phyloP scores from a whole-genome alignment of 2,797 vertebrate genomes.

The Rousettus madagascariensis region DNA sequence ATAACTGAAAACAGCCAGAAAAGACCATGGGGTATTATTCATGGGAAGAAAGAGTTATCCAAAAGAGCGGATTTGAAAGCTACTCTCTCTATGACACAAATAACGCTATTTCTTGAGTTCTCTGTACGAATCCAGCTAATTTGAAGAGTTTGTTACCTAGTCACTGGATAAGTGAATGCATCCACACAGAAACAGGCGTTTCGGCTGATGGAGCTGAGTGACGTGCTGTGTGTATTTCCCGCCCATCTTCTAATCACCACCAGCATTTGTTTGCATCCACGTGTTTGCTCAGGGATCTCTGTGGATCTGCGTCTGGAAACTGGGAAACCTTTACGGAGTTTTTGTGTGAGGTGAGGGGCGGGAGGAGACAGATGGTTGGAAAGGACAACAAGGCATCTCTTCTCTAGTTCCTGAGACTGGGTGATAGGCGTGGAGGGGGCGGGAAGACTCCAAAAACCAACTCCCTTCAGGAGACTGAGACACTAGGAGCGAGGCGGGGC shows the following conservation, averaged over 20 bases:
- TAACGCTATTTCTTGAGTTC: background rate
- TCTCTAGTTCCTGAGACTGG: background rate
- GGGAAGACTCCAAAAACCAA: background rate
- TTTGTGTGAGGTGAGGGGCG: background rate
- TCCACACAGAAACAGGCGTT: background rate
- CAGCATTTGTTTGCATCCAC: background rate
- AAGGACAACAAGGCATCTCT: accelerated
- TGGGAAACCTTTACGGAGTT: background rate
- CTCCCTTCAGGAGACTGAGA: background rate
- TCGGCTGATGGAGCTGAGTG: background rate
- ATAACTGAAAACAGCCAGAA: background rate
- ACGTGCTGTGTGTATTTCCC: background rate
- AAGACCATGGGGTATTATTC: background rate
- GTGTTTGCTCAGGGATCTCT: background rate
- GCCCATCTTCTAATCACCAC: background rate
- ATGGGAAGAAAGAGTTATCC: background rate
- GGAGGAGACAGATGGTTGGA: background rate
- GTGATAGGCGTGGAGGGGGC: background rate
- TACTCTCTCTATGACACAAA: background rate
- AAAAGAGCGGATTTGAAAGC: background rate
- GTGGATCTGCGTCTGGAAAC: background rate
- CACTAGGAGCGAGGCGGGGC: background rate
- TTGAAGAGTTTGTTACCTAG: background rate
- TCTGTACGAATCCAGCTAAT: background rate
- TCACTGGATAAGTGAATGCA: background rate